These are phyloP conservation scores for Anoura caudifer DNA, from an alignment of 2,113 vertebrate genomes.

Conservation along the genomic window DNA sequence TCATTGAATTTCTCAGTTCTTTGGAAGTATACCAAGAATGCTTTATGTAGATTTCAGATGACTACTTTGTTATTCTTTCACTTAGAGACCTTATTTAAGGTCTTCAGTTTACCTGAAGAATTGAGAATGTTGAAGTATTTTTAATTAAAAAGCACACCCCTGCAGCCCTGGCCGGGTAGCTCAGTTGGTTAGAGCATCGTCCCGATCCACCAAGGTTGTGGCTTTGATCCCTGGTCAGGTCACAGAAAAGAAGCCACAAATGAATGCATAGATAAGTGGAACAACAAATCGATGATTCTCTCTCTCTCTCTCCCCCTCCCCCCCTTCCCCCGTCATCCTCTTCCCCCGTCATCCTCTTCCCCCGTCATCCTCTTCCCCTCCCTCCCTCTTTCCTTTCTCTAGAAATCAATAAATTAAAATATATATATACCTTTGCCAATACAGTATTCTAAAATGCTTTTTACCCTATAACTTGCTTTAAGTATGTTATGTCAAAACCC, in stretches of 20 bases:
- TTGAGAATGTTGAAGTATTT: not conserved
- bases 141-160: not conserved
- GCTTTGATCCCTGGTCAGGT: no score
- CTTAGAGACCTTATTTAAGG: not conserved
- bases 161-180: not conserved
- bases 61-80: not conserved
- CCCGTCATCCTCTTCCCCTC: no score
- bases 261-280: no score
- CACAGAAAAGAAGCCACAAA: no score
- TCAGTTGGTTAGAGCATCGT: no score
- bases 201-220: no score
- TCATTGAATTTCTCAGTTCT: slow-evolving; percentile 12
- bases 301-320: no score
- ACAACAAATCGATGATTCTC: no score
- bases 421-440: not conserved
- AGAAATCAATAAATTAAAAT: no score
- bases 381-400: no score
- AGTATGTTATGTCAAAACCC: not conserved
- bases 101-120: not conserved
- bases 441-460: not conserved
- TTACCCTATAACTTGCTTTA: not conserved
- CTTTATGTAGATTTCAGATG: slow-evolving; percentile 1
- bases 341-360: no score
- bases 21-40: not conserved
- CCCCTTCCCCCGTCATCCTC: no score